Base-by-base conservation (phyloP, 37 sponge, comb jelly and placozoan genomes). In the Crambe crambe region DNA sequence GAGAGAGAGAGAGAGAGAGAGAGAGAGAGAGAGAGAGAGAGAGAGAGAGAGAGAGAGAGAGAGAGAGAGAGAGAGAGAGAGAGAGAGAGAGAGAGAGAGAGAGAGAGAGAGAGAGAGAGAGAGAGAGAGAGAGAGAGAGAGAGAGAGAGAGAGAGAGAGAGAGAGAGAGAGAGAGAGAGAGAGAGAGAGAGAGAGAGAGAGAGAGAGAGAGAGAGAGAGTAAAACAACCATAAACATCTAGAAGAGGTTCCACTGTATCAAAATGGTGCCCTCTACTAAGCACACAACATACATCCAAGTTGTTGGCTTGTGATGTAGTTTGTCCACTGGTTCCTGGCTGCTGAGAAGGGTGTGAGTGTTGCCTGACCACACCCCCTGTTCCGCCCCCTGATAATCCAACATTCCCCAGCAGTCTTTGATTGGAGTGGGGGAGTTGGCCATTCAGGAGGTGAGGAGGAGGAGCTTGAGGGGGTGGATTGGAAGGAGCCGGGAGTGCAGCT, bases 21-120 rank as follows among this genome's bases (percentile, higher is more conserved):
- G 76, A 75, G 76, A 75, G 76, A 58, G 76, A 75, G 62, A 58
- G 76, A 75, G 76, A 58, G 76, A 75, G 76, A 58, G 76, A 75
- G 62, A 58, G 60, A 75, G 62, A 56, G 62, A 75, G 62, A 75
- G 76, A 75, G 62, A 58, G 76, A 75, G 76, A 75, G 76, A 75
- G 76, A 35, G 17, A 5, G 6, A 68, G 68, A 47, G 51, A 47
- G 12, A 12, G 51, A 47, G 51, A 47, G 51, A 47, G 51, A 47
- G 51, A 47, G 12, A 12, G 10, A 47, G 51, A 47, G 51, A 12
- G 6, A 47, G 12, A 15, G 51, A 47, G 51, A 47, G 12, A 12
- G 51, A 47, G 51, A 47, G 51, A 47, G 51, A 12, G 51, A 47
- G 12, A 12, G 12, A 47, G 51, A 47, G 51, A 12, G 6, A 47